A percentile compares a stretch with the other conserved stretches of the same genome.
Conservation (phyloP, 2,113 vertebrate species). For the Xyrauchen texanus region DNA sequence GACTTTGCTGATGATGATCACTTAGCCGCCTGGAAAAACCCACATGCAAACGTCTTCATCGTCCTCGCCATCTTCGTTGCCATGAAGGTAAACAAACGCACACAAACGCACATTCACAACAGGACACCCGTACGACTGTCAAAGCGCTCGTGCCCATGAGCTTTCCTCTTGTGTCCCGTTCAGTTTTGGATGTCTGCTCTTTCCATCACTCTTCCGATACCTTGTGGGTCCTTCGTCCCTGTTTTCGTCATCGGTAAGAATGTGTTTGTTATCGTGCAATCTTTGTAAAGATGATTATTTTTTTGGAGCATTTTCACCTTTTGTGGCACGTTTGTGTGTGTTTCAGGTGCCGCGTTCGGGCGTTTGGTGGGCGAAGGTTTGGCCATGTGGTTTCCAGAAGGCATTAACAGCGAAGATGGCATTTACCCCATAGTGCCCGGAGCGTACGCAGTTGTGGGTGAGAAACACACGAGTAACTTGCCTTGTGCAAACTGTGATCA, state of each 20-base stretch:
- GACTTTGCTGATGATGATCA: conserved; percentile 82
- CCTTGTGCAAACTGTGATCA: no score
- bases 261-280: background rate
- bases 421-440: conserved; percentile 91
- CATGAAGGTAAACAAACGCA: conserved; percentile 83
- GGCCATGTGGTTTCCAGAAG: conserved; percentile 95
- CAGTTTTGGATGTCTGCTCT: conserved; percentile 99
- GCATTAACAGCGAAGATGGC: conserved; percentile 86
- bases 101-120: background rate
- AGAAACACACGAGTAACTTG: conserved; percentile 54
- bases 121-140: no score
- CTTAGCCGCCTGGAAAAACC: conserved; percentile 91
- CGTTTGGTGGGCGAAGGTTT: conserved; percentile 94
- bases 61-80: conserved; percentile 90
- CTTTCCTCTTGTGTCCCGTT: background rate
- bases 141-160: no score
- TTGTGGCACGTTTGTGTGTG: background rate
- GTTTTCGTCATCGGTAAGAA: conserved; percentile 90
- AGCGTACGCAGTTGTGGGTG: conserved; percentile 95
- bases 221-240: conserved; percentile 96
- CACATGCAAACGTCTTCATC: conserved; percentile 88
- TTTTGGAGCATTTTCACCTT: no score
- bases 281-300: no score
- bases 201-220: conserved; percentile 95
- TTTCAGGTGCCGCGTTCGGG: conserved; percentile 90